Conservation (phyloP, 2,797 vertebrate genomes). For the Hirundo rustica region DNA sequence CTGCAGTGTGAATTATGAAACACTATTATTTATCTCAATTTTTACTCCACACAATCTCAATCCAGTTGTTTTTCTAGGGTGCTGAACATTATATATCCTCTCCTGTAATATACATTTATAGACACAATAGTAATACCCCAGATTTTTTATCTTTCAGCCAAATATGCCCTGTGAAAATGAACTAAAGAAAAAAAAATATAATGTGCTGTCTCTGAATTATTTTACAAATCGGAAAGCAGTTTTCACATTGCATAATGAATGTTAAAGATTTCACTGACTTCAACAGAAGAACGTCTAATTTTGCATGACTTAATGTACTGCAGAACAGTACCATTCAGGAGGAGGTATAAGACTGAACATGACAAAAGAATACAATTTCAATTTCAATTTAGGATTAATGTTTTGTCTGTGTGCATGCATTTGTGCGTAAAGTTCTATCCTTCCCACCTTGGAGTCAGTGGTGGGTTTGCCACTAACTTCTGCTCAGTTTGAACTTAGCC, state of each 20-base stretch:
- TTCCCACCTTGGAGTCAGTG: background rate
- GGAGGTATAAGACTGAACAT: background rate
- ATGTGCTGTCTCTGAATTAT: background rate
- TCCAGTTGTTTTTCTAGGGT: background rate
- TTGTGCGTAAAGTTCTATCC: background rate
- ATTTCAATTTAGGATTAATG: background rate
- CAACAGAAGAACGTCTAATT: background rate
- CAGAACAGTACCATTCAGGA: background rate
- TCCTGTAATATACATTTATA: background rate
- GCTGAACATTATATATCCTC: background rate
- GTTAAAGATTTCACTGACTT: background rate
- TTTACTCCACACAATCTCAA: background rate
- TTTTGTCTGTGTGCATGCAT: background rate
- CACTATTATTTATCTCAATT: background rate
- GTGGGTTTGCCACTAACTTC: background rate
- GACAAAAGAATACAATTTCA: background rate
- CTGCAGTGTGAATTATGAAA: background rate
- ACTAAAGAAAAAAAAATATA: background rate
- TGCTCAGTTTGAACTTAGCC: background rate
- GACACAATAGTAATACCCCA: background rate
- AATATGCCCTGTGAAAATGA: background rate
- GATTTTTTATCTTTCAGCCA: conserved; percentile 38
- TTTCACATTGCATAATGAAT: background rate
- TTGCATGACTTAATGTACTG: background rate
- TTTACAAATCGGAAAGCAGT: background rate